Conservation (phyloP, 1,140 invertebrate species). For the Gryon sp. region DNA sequence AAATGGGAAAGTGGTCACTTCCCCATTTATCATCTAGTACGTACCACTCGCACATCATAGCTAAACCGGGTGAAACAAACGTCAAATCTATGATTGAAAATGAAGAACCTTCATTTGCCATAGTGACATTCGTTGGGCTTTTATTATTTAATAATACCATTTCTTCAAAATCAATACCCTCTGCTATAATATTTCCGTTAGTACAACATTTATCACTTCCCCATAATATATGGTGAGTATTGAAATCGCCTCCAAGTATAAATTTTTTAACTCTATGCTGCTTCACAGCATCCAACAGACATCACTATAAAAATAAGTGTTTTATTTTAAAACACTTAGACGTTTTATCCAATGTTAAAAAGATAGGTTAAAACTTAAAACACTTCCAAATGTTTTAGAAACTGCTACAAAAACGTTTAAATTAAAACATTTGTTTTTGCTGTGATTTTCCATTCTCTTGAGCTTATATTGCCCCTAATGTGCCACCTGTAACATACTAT, state of each 20-base stretch:
- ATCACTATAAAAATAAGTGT: background rate
- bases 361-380: no score
- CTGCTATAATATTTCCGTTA: background rate
- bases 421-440: no score
- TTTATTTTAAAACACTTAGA: background rate
- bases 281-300: background rate
- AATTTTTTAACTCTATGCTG: background rate
- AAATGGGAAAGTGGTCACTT: constrained; percentile 3
- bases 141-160: constrained; percentile 6
- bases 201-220: background rate
- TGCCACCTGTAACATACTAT: no score
- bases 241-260: constrained; percentile 2
- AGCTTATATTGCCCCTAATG: no score
- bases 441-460: no score
- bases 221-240: constrained; percentile 19
- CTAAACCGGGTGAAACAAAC: background rate
- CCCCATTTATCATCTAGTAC: background rate
- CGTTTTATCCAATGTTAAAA: no score
- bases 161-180: background rate
- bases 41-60: background rate
- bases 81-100: constrained; percentile 11
- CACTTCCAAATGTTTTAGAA: no score
- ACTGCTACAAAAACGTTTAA: no score
- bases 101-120: background rate
- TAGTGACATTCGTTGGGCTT: background rate